Base-by-base conservation (phyloP, 1,140 invertebrate genomes). In the Eumaeus atala region DNA sequence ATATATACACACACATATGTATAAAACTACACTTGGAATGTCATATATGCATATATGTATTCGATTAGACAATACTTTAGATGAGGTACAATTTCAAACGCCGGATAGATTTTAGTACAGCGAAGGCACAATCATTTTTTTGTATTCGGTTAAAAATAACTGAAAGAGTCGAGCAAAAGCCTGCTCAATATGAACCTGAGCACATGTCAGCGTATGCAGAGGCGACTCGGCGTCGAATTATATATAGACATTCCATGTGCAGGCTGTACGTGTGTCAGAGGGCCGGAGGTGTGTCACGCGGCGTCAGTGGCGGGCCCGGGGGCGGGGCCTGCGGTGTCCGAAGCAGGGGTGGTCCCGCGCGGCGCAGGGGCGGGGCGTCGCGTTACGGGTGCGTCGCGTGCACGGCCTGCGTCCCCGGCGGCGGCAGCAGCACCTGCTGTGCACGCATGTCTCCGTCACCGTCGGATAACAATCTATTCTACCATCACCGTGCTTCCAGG, bases 251-350 rank as follows among this genome's bases (percentile, higher is more conserved):
- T 50, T 11, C 8, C 8, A 9, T 17, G 54, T 35, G 51, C 34
- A 60, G 38, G 51, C 55, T 48, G 65, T 58, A 55, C 58, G 68
- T 37, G 51, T 64, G 40, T 44, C 38, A 38, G 16, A 54, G 54
- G 48, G 60, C 51, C 54, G 51, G 54, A n/a, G 57, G 60, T 42
- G 64, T 35, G 64, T 60, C 63, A 54, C 58, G 64, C 67, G 59
- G 75, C 61, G 81, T 76, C 73, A 80, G 70, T 59, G 67, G 53
- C 40, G 61, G 42, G 67, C 61, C 67, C 55, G 74, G 63, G 56
- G 70, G 72, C 56, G 77, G 71, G 14, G 28, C 72, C 54, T 10
- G 66, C 72, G 57, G 62, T 67, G 17, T 69, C 28, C 66, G 53
- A 51, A 56, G 51, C 62, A 53, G 52, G 70, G 21, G 21, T 6